phyloP scores from a whole-genome alignment of 2,113 vertebrate species.

The Panthera leo region DNA sequence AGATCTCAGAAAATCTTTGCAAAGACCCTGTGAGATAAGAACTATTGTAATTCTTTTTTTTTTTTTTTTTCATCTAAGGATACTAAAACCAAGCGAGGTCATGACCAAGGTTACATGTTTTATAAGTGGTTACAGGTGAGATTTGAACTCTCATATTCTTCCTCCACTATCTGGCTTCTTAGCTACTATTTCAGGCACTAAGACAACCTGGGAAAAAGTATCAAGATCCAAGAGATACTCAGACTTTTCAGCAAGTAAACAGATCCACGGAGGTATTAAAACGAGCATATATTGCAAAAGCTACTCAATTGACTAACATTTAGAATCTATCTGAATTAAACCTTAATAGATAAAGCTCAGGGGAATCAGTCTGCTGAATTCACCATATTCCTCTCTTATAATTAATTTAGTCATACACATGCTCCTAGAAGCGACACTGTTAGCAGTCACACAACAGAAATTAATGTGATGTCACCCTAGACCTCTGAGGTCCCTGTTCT shows the following conservation, averaged over 20 bases:
- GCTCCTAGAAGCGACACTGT: neutral
- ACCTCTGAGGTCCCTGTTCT: neutral
- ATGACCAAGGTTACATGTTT: neutral
- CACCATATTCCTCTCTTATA: neutral
- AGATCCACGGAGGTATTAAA: neutral
- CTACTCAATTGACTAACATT: neutral
- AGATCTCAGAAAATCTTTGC: neutral
- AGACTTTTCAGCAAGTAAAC: neutral
- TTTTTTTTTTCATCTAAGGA: conserved; percentile 17
- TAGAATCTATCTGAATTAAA: neutral
- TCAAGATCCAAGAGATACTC: neutral
- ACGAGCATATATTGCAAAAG: neutral
- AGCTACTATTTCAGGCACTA: neutral
- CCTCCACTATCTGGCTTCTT: neutral
- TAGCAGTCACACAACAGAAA: neutral
- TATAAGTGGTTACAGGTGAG: neutral
- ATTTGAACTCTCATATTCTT: neutral
- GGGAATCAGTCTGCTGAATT: neutral
- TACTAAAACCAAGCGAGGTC: neutral
- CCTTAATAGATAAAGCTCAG: neutral
- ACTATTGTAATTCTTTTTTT: neutral
- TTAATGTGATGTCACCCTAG: neutral
- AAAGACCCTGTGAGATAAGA: neutral
- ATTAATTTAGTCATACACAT: neutral
- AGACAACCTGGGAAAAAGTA: neutral